Base-by-base conservation (phyloP, 2,888 invertebrate species). In the Anoplius nigerrimus region DNA sequence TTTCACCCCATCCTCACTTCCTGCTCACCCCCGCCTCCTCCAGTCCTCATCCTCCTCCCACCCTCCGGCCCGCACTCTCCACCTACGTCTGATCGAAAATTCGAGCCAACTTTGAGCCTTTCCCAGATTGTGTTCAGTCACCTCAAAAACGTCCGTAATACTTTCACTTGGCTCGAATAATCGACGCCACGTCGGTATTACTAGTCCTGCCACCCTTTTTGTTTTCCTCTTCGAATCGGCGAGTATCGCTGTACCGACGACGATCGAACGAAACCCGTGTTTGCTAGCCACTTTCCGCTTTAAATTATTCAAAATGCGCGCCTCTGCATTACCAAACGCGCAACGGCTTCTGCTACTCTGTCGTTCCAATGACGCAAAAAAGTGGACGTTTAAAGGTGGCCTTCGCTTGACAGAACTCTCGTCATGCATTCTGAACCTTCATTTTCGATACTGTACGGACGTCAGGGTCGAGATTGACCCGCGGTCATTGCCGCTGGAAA, bases 51-150 rank as follows among this genome's bases (percentile, higher is more conserved):
- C 42, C 56, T 27, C 16, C 55, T 54, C 27, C 11, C 27, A n/a
- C 21, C 13, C 45, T 18, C 45, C 22, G 43, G 15, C 18, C 15
- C n/a, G 6, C 11, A 22, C 27, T 45, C 48, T 51, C 66, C 34
- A 48, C 42, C 64, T 42, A 3, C 42, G 51, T 27, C 59, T 56
- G 66, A 75, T 75, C 75, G 70, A 73, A 72, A 71, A 79, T 77
- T 73, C 71, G 57, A 59, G 67, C 75, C 75, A 75, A 72, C 79
- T 70, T 65, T 27, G 56, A 57, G 62, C 62, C 66, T 69, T 61
- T 52, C 67, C 63, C 66, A 71, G 69, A 77, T 76, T 70, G 71
- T 63, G 74, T 63, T 69, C 71, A 61, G 57, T 66, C 68, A 55
- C 62, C 68, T 65, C 65, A 69, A 66, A 70, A 65, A 63, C 65